Base-by-base conservation (phyloP, 1,140 invertebrate species). In the Helicoverpa armigera region DNA sequence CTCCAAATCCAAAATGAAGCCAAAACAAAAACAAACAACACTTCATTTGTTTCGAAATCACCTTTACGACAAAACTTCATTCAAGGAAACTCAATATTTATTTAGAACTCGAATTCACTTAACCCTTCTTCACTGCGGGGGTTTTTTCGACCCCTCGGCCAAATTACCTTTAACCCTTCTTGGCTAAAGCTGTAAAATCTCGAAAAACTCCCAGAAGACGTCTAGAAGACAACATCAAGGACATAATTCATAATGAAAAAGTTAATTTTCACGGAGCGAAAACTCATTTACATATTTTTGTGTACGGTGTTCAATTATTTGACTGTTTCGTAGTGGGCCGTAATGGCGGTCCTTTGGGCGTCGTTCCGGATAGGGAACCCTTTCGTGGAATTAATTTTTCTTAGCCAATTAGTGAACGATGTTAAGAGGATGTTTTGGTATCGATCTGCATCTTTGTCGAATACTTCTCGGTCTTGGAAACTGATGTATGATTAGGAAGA, bases 171-270 rank as follows among this genome's bases (percentile, higher is more conserved):
- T 72, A 65, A 83, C 80, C 80, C 81, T 85, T 80, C 85, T 53
- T 70, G 56, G 69, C 83, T 60, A 31, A 61, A 54, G 83, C 73
- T 86, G 86, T 93, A 94, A 94, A 94, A 94, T 94, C 92, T 92
- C 89, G 69, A 94, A 94, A 94, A 94, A 90, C 91, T 93, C 93
- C 93, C 93, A 65, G 79, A 93, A 92, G 92, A 92, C 89, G 70
- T 79, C 80, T 79, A 82, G 83, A 92, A 92, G 91, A 94, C 88
- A 90, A 83, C 87, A 86, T 91, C 81, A 86, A 92, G 87, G 92
- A 94, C 90, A 92, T 94, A 93, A 94, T 94, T 93, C 93, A 94
- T 94, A 85, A 94, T 94, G 93, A 94, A 94, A 94, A 94, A 94
- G 93, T 94, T 93, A 92, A 94, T 94, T 94, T 93, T 90, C 90